Conservation (phyloP, 2,113 vertebrate genomes). For the Miniopterus natalensis region DNA sequence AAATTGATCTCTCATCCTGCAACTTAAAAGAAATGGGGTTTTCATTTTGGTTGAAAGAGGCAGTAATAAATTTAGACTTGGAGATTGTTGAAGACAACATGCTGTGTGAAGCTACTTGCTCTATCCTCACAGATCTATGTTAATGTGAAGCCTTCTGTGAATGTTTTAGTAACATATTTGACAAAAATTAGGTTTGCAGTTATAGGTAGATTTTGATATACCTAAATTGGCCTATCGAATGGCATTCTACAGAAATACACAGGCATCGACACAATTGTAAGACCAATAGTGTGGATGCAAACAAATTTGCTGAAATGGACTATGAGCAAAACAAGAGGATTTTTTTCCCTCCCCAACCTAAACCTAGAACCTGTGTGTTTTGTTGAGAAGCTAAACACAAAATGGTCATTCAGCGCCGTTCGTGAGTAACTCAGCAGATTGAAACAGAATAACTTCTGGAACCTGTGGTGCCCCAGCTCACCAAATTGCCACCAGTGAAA, state of each 20-base stretch:
- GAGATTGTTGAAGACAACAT: background rate
- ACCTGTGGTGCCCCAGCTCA: background rate
- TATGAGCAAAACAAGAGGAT: background rate
- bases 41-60: background rate
- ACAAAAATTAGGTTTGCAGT: background rate
- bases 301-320: background rate
- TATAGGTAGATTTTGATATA: background rate
- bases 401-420: background rate
- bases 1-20: background rate
- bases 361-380: background rate
- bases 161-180: slow-evolving; percentile 22
- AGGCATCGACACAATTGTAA: background rate
- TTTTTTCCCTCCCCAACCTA: background rate
- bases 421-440: background rate
- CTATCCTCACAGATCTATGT: slow-evolving; percentile 32
- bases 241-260: background rate
- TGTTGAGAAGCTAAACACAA: background rate
- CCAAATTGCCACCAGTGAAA: background rate
- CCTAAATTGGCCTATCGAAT: background rate
- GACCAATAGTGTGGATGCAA: background rate
- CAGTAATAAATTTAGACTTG: background rate
- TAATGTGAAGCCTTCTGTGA: slow-evolving; percentile 6
- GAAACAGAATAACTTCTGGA: background rate
- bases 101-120: background rate
- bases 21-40: slow-evolving; percentile 20